These are phyloP conservation scores for Xanthia icteritia DNA, from an alignment of 2,888 invertebrate species.

Conservation along the genomic window DNA sequence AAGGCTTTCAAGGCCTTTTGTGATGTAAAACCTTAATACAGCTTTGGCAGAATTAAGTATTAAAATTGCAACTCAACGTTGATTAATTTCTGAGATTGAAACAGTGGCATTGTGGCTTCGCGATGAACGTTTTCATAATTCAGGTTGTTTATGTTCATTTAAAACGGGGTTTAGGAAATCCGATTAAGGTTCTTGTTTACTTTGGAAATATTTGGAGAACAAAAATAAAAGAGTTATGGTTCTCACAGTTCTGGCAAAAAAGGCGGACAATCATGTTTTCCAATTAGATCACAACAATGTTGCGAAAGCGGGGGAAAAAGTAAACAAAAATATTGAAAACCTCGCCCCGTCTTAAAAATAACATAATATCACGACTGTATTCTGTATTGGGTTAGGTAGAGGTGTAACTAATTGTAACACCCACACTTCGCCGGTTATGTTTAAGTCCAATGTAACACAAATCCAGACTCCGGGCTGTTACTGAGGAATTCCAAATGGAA, in stretches of 20 bases:
- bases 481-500: not conserved
- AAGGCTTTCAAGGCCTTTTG: conserved; percentile 66
- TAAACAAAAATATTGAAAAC: not conserved
- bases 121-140: conserved; percentile 62
- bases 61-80: conserved; percentile 69
- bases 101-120: conserved; percentile 59
- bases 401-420: not conserved
- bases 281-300: not conserved
- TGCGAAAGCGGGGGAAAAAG: not conserved
- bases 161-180: conserved; percentile 44
- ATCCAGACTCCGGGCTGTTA: not conserved
- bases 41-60: conserved; percentile 72
- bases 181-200: conserved; percentile 40
- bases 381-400: not conserved
- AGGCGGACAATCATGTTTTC: too few relatives aligned
- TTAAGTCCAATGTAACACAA: not conserved
- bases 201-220: conserved; percentile 7
- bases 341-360: not conserved
- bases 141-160: conserved; percentile 58
- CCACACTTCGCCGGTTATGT: not conserved
- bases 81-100: conserved; percentile 69
- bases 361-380: not conserved
- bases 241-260: not conserved
- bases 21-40: conserved; percentile 65
- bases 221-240: not conserved